phyloP scores from a whole-genome alignment of 2,888 invertebrate genomes.

The Aleiodes testaceus region DNA sequence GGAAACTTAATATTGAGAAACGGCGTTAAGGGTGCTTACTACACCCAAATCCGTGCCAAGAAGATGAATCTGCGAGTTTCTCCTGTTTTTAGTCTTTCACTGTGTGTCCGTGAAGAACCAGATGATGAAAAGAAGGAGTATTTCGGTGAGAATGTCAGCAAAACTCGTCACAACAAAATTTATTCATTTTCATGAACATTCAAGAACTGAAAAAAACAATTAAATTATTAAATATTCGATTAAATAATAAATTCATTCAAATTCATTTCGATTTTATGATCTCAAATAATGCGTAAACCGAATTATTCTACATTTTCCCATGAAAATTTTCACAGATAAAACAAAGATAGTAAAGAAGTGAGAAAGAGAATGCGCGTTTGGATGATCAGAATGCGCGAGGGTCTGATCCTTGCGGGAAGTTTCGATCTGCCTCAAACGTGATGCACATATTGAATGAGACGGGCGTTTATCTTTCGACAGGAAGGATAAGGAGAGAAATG shows the following conservation, averaged over 20 bases:
- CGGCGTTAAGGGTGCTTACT: conserved; percentile 48
- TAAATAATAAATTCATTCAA: background rate
- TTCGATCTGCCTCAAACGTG: conserved; percentile 54
- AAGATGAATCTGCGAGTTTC: conserved; percentile 54
- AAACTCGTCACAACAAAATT: conserved; percentile 32
- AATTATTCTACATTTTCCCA: conserved; percentile 37
- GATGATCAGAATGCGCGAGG: conserved; percentile 39
- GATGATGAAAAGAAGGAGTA: background rate
- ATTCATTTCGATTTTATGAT: conserved; percentile 33
- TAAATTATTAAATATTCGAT: background rate
- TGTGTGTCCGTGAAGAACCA: conserved; percentile 37
- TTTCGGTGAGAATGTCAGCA: conserved; percentile 43
- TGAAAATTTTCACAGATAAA: conserved; percentile 36
- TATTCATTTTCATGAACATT: conserved; percentile 4
- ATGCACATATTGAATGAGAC: conserved; percentile 52
- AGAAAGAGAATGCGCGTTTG: background rate
- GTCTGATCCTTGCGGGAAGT: conserved; percentile 45
- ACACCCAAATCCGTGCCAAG: conserved; percentile 48
- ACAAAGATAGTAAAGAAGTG: background rate
- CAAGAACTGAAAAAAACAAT: background rate
- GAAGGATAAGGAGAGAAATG: conserved; percentile 25
- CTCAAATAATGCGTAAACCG: conserved; percentile 17
- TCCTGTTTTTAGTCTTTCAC: conserved; percentile 37
- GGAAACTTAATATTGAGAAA: conserved; percentile 55
- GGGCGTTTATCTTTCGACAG: conserved; percentile 47